Evolutionary conservation across 2,113 vertebrate genomes (phyloP), one percentile per base, ranked within the genome.

Genomic region (Takifugu bimaculatus): DNA sequence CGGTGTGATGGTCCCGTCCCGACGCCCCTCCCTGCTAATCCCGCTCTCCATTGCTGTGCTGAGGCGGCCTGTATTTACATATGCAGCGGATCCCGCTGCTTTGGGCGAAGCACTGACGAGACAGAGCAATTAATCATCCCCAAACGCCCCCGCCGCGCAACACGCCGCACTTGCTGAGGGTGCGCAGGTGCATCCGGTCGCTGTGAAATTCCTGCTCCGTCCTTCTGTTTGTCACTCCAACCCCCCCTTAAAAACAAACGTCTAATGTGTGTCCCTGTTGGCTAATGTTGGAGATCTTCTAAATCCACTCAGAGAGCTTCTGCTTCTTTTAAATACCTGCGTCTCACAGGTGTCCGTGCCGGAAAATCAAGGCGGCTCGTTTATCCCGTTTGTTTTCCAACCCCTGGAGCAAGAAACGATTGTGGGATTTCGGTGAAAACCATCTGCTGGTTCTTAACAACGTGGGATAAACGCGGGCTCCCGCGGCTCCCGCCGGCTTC

Each of bases 101-200:
- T 88, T 65, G 74, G 83, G 90, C 91, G 85, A 91, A 93, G 91
- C 0, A 84, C 90, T 91, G 80, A 75, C 88, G 83, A 91, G 95
- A 96, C 96, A 95, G 90, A 89, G 92, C 93, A 94, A 96, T 98
- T 96, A 97, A 95, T 96, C 96, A 97, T 90, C 80, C 86, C 88
- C 89, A 93, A 91, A 92, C 90, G 84, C 93, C 93, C 93, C 94
- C 55, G 91, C 92, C 70, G 90, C 0, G 93, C 81, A 64, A 79
- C 62, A 92, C 81, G 91, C 85, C 84, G 92, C 93, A 92, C 91
- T 88, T 85, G 91, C 92, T 72, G 86, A 89, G 82, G 51, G 88
- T 89, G 89, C 91, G 93, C 95, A 96, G 94, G 95, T 96, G 93
- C 90, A 79, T 75, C 72, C 88, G 86, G 90, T 91, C 87, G 92